Conservation (phyloP, 2,888 invertebrate species). For the Coenonympha glycerion region DNA sequence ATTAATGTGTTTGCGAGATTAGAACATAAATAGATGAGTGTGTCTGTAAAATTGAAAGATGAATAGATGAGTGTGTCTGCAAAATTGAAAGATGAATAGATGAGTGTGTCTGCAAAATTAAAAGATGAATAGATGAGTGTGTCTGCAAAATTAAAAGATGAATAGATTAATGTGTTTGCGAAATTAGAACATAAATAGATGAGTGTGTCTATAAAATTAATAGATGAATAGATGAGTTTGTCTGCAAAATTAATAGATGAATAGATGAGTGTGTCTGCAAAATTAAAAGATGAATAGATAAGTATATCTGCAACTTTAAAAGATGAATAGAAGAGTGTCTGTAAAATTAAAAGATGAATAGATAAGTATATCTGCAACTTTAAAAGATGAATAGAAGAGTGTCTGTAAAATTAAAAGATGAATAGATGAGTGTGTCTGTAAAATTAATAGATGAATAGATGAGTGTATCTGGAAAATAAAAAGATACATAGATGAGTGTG, state of each 20-base stretch:
- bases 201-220: too few relatives aligned
- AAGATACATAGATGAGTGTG: constrained; percentile 71
- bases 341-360: too few relatives aligned
- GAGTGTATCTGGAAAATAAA: too few relatives aligned
- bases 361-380: constrained; percentile 46
- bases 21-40: constrained; percentile 70
- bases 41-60: constrained; percentile 42
- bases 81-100: too few relatives aligned
- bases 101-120: constrained; percentile 46
- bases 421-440: constrained; percentile 69
- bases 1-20: too few relatives aligned
- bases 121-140: neutral
- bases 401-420: too few relatives aligned
- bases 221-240: constrained; percentile 71
- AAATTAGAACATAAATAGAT: constrained; percentile 7
- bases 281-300: constrained; percentile 76
- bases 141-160: too few relatives aligned
- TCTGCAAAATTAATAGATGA: constrained; percentile 35
- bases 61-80: too few relatives aligned
- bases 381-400: neutral
- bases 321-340: neutral
- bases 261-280: too few relatives aligned
- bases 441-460: constrained; percentile 7
- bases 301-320: constrained; percentile 44
- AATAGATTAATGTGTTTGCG: constrained; percentile 69